Conservation (phyloP, 2,113 vertebrate species). For the Sturnira hondurensis region DNA sequence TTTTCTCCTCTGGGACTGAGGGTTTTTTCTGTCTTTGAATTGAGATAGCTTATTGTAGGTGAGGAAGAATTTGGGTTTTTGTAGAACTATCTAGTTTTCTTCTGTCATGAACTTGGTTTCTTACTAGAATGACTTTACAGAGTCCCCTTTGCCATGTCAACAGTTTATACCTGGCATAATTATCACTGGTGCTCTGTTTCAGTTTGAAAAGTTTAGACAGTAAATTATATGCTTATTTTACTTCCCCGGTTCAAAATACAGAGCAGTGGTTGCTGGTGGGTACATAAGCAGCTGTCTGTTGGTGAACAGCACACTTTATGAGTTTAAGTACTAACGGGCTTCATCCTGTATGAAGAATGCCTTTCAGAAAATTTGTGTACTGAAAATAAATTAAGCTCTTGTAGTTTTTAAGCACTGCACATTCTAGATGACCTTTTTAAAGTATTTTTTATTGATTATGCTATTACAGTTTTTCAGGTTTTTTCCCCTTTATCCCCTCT, state of each 20-base stretch:
- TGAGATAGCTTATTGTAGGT: background rate
- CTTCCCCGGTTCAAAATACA: background rate
- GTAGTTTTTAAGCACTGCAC: background rate
- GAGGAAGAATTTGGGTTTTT: background rate
- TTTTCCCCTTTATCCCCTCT: too few relatives aligned
- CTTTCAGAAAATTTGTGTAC: background rate
- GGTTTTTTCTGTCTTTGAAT: background rate
- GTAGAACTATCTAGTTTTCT: background rate
- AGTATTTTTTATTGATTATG: too few relatives aligned
- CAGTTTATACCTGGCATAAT: background rate
- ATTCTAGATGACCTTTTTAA: background rate
- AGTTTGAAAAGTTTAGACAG: background rate
- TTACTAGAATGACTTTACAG: background rate
- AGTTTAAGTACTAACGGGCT: background rate
- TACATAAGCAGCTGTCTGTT: background rate
- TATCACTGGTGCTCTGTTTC: background rate
- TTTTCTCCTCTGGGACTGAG: background rate
- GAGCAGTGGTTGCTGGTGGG: background rate
- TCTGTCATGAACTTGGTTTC: background rate
- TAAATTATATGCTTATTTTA: background rate
- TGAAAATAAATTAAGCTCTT: background rate
- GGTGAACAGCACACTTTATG: background rate
- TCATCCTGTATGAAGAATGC: background rate
- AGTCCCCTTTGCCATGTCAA: background rate
- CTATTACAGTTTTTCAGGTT: too few relatives aligned